phyloP scores from a whole-genome alignment of 1,140 invertebrate species.

The Lysiphlebus fabarum region DNA sequence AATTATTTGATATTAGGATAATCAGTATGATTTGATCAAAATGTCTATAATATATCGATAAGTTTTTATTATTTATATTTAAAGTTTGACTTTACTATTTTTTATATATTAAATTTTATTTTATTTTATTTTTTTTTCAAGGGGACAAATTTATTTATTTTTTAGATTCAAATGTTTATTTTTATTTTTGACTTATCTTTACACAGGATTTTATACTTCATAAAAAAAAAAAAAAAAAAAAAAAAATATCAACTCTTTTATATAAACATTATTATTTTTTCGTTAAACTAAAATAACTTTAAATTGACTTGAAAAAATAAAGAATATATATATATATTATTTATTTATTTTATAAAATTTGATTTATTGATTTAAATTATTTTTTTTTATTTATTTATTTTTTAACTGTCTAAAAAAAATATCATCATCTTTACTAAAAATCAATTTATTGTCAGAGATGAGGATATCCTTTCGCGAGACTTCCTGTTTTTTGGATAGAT shows the following conservation, averaged over 20 bases:
- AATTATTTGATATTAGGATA: slow-evolving; percentile 17
- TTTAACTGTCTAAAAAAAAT: neutral
- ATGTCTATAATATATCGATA: neutral
- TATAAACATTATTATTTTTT: too few species aligned
- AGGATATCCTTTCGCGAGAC: slow-evolving; percentile 5
- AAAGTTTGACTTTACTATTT: too few species aligned
- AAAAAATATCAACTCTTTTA: too few species aligned
- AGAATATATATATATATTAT: neutral
- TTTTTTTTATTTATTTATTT: neutral
- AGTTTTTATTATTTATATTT: too few species aligned
- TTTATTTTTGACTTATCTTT: neutral
- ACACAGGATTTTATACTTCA: neutral
- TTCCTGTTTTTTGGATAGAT: slow-evolving; percentile 3
- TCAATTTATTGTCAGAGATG: neutral
- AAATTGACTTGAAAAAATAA: neutral
- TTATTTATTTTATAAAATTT: too few species aligned
- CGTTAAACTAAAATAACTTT: too few species aligned
- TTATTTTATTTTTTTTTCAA: too few species aligned
- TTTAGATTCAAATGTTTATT: neutral
- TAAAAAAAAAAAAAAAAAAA: too few species aligned
- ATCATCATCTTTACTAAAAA: neutral
- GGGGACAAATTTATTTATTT: slow-evolving; percentile 1
- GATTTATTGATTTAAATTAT: too few species aligned
- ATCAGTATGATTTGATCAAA: slow-evolving; percentile 9
- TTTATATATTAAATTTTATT: too few species aligned